Base-by-base conservation (phyloP, 2,888 invertebrate genomes). In the Dasypolia templi region DNA sequence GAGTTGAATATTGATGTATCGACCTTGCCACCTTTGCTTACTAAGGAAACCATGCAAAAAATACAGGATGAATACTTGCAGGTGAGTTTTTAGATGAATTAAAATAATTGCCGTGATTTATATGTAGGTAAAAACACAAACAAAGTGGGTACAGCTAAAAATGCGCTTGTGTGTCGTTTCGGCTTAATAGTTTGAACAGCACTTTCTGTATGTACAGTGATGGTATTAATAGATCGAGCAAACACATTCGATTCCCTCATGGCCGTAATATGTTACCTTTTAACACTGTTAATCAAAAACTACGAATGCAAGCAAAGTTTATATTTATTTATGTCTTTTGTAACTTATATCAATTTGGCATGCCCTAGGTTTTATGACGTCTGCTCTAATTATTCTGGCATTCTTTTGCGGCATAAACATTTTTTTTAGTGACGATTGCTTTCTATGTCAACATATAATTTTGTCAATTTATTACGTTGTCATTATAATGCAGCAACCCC, bases 11-110 rank as follows among this genome's bases (percentile, higher is more conserved):
- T 98, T 19, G 97, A 98, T 86, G 97, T 97, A 0, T 94, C 97
- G 0, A 96, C 97, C 4, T 95, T 99, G 26, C 97, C 98, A 1
- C 98, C 99, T 0, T 93, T 99, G 32, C 95, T 99, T 22, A 97
- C 97, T 62, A 96, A 97, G 26, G 97, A 97, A 77, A 97, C 98
- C 42, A 96, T 99, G 85, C 97, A 98, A 77, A 97, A 97, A 71
- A 95, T 99, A 46, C 98, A 99, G 91, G 97, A 98, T 77, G 97
- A 98, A 93, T 99, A 98, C 94, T 96, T 99, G 79, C 97, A 97
- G 93, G 97, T 97, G 88, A 78, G 74, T 53, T 49, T 61, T 19
- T 35, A 51, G 12, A 61, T 29, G 7, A 19, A 49, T 14, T 6
- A 58, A 70, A 58, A 26, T 11, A 70, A 42, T 39, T 17, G 6